These are phyloP conservation scores for Melipona bicolor DNA, from an alignment of 2,888 invertebrate species.

Conservation along the genomic window DNA sequence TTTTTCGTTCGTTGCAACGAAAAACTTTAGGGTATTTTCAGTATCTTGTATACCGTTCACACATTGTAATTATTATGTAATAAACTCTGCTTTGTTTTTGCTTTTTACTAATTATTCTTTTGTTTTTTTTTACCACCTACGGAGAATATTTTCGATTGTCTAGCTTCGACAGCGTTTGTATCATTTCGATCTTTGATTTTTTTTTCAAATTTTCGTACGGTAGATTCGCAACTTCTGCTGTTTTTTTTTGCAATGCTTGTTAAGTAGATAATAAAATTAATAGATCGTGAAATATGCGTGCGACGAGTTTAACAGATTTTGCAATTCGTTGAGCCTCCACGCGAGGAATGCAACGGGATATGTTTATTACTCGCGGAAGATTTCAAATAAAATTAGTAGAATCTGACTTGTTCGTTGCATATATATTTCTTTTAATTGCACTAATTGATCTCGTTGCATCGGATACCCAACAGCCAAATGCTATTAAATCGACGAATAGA, in stretches of 20 bases:
- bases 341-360: neutral
- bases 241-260: too few species aligned
- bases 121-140: slow-evolving; percentile 52
- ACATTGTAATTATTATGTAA: slow-evolving; percentile 61
- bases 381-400: slow-evolving; percentile 1
- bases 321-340: neutral
- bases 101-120: slow-evolving; percentile 53
- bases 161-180: neutral
- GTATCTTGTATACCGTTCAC: slow-evolving; percentile 48
- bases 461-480: neutral
- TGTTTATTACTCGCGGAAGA: neutral
- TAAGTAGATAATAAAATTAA: neutral
- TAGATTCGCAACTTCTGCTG: neutral
- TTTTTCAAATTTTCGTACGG: neutral
- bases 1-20: slow-evolving; percentile 21
- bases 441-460: neutral
- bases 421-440: neutral
- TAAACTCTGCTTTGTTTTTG: slow-evolving; percentile 58
- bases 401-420: neutral
- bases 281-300: neutral
- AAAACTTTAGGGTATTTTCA: slow-evolving; percentile 56
- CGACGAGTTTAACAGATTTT: neutral
- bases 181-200: neutral
- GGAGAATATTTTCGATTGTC: slow-evolving; percentile 1
- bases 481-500: slow-evolving; percentile 5